phyloP scores from a whole-genome alignment of 2,888 invertebrate genomes.

The Chesias legatella region DNA sequence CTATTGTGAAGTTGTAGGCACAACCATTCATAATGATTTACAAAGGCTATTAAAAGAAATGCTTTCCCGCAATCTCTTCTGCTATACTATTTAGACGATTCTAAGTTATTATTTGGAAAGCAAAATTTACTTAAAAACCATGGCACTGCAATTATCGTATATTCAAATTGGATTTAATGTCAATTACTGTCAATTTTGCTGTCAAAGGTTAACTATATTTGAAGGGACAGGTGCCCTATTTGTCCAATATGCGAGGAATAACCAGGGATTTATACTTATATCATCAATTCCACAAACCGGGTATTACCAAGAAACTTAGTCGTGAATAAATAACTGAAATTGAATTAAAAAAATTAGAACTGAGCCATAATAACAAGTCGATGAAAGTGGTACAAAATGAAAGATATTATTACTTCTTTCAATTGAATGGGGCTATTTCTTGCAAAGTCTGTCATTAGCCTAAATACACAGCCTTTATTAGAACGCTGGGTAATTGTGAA shows the following conservation, averaged over 20 bases:
- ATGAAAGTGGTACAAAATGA: slow-evolving; percentile 24
- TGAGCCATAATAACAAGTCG: slow-evolving; percentile 35
- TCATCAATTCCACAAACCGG: background rate
- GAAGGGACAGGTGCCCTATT: no score
- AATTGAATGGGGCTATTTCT: slow-evolving; percentile 10
- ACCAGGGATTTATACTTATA: background rate
- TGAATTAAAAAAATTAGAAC: slow-evolving; percentile 32
- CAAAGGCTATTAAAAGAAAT: no score
- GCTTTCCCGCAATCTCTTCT: no score
- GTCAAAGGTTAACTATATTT: no score
- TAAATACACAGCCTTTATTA: background rate
- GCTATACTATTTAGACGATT: no score
- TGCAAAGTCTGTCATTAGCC: slow-evolving; percentile 12
- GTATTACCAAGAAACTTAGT: slow-evolving; percentile 13
- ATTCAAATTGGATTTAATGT: no score
- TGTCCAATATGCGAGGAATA: background rate
- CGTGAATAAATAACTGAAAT: slow-evolving; percentile 20
- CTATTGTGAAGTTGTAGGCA: no score
- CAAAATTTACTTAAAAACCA: no score
- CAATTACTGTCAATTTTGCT: no score
- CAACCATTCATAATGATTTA: no score
- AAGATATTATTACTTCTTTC: slow-evolving; percentile 26
- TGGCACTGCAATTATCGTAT: no score
- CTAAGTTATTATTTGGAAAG: no score
- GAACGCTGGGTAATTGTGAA: background rate